A percentile compares a stretch with the other conserved stretches of the same genome.
phyloP scores from a whole-genome alignment of 2,113 vertebrate species.

The Sander vitreus region DNA sequence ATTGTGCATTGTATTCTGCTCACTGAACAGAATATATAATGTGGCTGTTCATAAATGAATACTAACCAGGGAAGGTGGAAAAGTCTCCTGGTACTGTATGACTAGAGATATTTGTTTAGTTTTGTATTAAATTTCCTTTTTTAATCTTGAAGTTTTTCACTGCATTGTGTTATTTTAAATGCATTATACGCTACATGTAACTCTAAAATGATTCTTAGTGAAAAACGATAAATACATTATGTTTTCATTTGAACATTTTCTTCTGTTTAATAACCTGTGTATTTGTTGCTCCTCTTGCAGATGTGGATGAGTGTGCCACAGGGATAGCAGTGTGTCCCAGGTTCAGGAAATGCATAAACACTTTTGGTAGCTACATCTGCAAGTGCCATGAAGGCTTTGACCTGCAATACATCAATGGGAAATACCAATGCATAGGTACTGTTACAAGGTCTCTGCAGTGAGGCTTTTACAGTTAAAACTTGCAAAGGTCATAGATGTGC shows the following conservation, averaged over 20 bases:
- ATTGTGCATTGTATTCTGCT: slow-evolving; percentile 45
- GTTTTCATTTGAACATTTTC: slow-evolving; percentile 1
- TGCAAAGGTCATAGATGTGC: slow-evolving; percentile 13
- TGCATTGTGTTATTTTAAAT: neutral
- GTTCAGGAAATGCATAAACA: slow-evolving; percentile 95
- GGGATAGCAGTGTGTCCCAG: slow-evolving; percentile 91
- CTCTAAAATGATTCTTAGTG: neutral
- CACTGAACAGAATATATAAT: slow-evolving; percentile 52
- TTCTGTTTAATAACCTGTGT: neutral
- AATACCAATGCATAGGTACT: slow-evolving; percentile 96
- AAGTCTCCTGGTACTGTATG: slow-evolving; percentile 2
- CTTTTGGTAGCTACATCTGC: slow-evolving; percentile 98
- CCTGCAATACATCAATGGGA: slow-evolving; percentile 93
- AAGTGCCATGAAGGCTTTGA: slow-evolving; percentile 95
- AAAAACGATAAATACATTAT: slow-evolving; percentile 15
- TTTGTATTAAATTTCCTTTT: slow-evolving; percentile 31
- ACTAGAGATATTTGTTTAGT: slow-evolving; percentile 49
- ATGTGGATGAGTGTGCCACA: slow-evolving; percentile 93
- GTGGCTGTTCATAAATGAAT: slow-evolving; percentile 65
- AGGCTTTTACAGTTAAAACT: slow-evolving; percentile 7
- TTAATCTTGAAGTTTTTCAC: neutral
- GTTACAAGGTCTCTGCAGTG: neutral
- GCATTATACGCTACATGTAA: neutral
- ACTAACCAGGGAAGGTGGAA: slow-evolving; percentile 41
- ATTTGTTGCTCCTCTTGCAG: slow-evolving; percentile 74